Percentiles rank a stretch among this genome's conserved stretches.
phyloP scores from a whole-genome alignment of 2,888 invertebrate genomes.

The Hydrotaea diabolus region DNA sequence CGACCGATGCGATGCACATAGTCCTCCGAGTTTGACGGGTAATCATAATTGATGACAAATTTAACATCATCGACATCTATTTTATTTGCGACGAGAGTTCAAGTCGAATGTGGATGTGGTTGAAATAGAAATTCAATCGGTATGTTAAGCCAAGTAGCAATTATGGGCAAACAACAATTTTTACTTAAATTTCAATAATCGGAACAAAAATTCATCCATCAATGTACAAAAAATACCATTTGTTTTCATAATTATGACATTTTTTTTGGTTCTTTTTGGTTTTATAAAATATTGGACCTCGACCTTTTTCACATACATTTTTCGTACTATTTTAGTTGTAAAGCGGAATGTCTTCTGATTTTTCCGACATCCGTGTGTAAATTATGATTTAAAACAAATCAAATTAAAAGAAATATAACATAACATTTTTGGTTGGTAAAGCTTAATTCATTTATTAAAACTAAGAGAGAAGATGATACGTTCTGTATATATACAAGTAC shows the following conservation, averaged over 20 bases:
- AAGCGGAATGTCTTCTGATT: conserved; percentile 52
- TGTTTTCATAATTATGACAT: conserved; percentile 40
- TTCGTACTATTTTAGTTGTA: conserved; percentile 69
- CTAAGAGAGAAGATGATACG: conserved; percentile 10
- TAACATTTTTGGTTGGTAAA: conserved; percentile 54
- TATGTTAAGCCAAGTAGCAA: conserved; percentile 62
- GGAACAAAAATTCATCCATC: conserved; percentile 81
- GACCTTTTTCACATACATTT: conserved; percentile 77
- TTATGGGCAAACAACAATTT: conserved; percentile 59
- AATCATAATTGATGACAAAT: conserved; percentile 99
- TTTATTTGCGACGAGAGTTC: conserved; percentile 39
- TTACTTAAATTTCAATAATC: conserved; percentile 65
- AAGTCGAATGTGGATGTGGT: conserved; percentile 1
- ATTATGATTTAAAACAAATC: conserved; percentile 25
- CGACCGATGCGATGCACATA: conserved; percentile 97
- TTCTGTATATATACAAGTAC: not conserved
- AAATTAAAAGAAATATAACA: conserved; percentile 54
- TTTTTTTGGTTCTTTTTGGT: conserved; percentile 71
- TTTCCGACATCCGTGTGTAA: conserved; percentile 56
- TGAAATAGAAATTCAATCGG: conserved; percentile 64
- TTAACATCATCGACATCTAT: conserved; percentile 99
- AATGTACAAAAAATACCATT: conserved; percentile 72
- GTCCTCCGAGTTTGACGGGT: conserved; percentile 98
- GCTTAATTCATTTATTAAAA: conserved; percentile 64
- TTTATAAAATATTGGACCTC: conserved; percentile 79